Base-by-base conservation (phyloP, 2,797 vertebrate genomes). In the Hirundo rustica region DNA sequence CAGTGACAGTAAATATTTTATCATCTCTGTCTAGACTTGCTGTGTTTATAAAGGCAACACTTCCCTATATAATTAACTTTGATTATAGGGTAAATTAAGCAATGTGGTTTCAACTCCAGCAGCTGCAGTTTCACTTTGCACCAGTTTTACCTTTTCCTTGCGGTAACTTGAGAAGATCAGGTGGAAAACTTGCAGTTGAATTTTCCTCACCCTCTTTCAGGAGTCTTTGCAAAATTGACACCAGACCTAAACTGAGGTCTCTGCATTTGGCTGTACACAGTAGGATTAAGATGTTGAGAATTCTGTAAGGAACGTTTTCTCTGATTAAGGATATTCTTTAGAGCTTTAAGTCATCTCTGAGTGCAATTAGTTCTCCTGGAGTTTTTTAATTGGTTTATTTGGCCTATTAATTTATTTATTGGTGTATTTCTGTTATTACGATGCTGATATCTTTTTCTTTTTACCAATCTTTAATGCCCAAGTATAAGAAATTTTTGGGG, bases 331-430 rank as follows among this genome's bases (percentile, higher is more conserved):
- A 12, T 62, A 13, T 68, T 65, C 23, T 64, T 47, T 70, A 91
- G 57, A 40, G 29, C 36, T 76, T 38, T 26, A 75, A 45, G 22
- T 77, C 5, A 25, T 11, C 17, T 47, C 2, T 57, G 23, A 66
- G 11, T 47, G 26, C 22, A 50, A 11, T 65, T 62, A 21, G 7
- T 36, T 92, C 4, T 51, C 9, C 12, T 66, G 38, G 10, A 14
- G 7, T 8, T 22, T 40, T 9, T 2, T 2, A 10, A 6, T 64
- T 54, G 15, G 1, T 9, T 48, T n/a, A 2, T 19, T 47, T 21
- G 12, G 13, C 13, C 1, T 55, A 13, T 36, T 44, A 14, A 34
- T 53, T 36, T 36, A 45, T 54, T 65, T 36, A 30, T 54, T 65
- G 13, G 8, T 8, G 7, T 48, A 1, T 48, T 65, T 73, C 16